phyloP scores from a whole-genome alignment of 2,888 invertebrate species.

The Caenorhabditis panamensis region DNA sequence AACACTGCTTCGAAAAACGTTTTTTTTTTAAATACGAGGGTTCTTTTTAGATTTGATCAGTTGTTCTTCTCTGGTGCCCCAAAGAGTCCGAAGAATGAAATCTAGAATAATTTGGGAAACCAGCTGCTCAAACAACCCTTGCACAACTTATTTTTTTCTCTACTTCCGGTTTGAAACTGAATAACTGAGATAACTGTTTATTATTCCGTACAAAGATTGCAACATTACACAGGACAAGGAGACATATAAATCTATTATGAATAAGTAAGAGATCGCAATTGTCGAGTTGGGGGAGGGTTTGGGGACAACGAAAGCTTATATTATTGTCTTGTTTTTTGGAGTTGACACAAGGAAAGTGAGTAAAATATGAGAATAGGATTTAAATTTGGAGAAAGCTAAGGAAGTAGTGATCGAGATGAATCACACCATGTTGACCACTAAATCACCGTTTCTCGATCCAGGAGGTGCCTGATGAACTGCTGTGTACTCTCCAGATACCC shows the following conservation, averaged over 20 bases:
- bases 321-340: slow-evolving; percentile 40
- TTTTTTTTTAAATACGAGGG: too few species aligned
- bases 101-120: not conserved
- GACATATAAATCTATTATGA: slow-evolving; percentile 40
- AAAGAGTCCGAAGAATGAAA: not conserved
- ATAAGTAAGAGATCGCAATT: slow-evolving; percentile 36
- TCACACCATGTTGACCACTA: slow-evolving; percentile 48
- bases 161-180: not conserved
- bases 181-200: slow-evolving; percentile 9
- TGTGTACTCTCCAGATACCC: slow-evolving; percentile 62
- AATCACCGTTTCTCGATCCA: slow-evolving; percentile 42
- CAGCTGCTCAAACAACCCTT: not conserved
- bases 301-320: slow-evolving; percentile 43
- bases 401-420: not conserved
- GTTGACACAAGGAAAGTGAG: slow-evolving; percentile 43
- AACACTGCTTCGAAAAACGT: too few species aligned
- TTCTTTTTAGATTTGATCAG: too few species aligned
- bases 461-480: slow-evolving; percentile 46
- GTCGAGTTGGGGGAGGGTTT: slow-evolving; percentile 29
- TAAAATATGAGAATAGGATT: slow-evolving; percentile 46
- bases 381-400: not conserved
- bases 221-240: slow-evolving; percentile 14
- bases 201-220: not conserved
- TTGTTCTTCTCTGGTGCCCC: not conserved
- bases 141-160: not conserved